Evolutionary conservation across 2,797 vertebrate species (phyloP), one percentile per base, ranked within the genome.

Genomic region (Tragelaphus eurycerus): DNA sequence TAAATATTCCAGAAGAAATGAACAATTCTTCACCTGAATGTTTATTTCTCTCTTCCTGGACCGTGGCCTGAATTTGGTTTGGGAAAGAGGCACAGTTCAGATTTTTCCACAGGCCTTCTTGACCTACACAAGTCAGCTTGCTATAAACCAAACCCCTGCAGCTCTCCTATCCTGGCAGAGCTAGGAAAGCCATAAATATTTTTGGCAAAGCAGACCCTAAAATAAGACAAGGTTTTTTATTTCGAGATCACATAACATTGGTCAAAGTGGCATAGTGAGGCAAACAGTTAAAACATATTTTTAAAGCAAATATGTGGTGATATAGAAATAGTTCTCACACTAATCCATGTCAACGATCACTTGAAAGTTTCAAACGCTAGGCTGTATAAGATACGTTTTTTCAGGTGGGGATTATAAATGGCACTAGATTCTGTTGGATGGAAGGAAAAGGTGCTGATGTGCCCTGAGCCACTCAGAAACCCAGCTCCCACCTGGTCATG

Each of bases 161-260:
- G 95, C 86, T 97, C 98, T 96, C 62, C 90, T 86, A 81, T 25
- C 74, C 95, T 98, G 97, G 96, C 94, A 92, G 95, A 96, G 87
- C 93, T 97, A 67, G 95, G 85, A 95, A 97, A 97, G 93, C 89
- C 97, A 97, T 97, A 98, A 98, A 98, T 97, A 98, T 95, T 98
- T 98, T 93, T 98, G 97, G 96, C 97, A 98, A 95, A 97, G 89
- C 84, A 97, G 84, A 71, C 89, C 93, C 97, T 94, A 98, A 98
- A 96, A 98, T 97, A 98, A 97, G 95, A 97, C 98, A 97, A 98
- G 95, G 91, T 87, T 98, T 98, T 98, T 97, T 93, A 98, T 98
- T 97, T 97, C 96, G 78, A 97, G 97, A 98, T 97, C 97, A 97
- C 93, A 96, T 98, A 97, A 93, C 96, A 95, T 92, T 97, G 93